phyloP scores from a whole-genome alignment of 2,797 vertebrate species.

The Channallabes apus region DNA sequence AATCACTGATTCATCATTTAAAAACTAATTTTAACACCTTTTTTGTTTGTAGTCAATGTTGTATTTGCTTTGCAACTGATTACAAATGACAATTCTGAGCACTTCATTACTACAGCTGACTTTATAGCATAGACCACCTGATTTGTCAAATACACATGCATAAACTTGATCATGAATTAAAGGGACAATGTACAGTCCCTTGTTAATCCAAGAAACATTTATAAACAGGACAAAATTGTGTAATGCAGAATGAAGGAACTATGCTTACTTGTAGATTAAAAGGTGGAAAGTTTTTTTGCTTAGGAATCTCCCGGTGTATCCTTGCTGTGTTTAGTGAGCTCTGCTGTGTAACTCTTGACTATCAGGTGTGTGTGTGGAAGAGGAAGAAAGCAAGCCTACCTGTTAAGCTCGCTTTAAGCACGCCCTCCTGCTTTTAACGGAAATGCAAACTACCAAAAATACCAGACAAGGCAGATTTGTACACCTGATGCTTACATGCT shows the following conservation, averaged over 20 bases:
- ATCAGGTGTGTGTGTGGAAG: not conserved
- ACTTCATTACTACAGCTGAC: not conserved
- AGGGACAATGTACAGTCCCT: not conserved
- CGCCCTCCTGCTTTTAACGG: constrained; percentile 31
- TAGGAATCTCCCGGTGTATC: not conserved
- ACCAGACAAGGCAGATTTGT: not conserved
- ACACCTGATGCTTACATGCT: not conserved
- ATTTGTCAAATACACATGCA: not conserved
- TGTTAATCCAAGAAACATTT: not conserved
- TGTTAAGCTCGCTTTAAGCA: constrained; percentile 15
- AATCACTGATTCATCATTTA: too few relatives aligned
- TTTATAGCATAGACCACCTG: not conserved
- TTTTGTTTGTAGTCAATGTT: not conserved
- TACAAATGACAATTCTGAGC: not conserved
- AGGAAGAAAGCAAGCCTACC: not conserved
- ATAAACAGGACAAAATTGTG: not conserved
- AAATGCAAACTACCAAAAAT: constrained; percentile 22
- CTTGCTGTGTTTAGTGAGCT: not conserved
- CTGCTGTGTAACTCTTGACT: not conserved
- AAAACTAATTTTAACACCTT: not conserved
- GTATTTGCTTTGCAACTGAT: not conserved
- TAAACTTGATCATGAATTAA: not conserved
- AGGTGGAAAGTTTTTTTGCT: not conserved
- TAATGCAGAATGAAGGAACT: not conserved
- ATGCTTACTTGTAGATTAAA: constrained; percentile 17